Percentiles rank a stretch among this genome's conserved stretches.
Conservation (phyloP, 2,888 invertebrate genomes). For the Yponomeuta sedellus region DNA sequence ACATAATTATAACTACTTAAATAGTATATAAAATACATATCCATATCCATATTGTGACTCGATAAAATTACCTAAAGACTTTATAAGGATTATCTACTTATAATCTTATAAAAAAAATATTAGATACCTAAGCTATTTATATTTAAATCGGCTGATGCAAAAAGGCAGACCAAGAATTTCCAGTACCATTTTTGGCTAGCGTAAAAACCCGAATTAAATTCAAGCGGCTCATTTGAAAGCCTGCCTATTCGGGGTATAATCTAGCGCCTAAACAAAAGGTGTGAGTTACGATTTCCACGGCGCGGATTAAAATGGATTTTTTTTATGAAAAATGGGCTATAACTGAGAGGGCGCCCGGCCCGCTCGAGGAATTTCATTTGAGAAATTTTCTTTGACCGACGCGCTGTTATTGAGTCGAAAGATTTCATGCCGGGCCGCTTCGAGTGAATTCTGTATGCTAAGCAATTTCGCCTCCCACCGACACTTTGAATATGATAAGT, state of each 20-base stretch:
- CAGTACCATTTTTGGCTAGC: not conserved
- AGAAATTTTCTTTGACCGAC: constrained; percentile 49
- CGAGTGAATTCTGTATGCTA: constrained; percentile 1
- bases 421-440: constrained; percentile 13
- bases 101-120: no score
- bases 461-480: not conserved
- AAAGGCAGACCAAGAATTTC: not conserved
- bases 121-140: no score
- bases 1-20: no score
- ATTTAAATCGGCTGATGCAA: not conserved
- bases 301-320: constrained; percentile 55
- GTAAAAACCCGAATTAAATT: not conserved
- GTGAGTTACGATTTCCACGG: constrained; percentile 46
- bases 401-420: constrained; percentile 39
- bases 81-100: no score
- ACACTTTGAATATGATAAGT: not conserved
- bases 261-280: constrained; percentile 57
- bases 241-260: constrained; percentile 42
- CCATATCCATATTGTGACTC: no score
- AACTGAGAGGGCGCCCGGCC: constrained; percentile 43
- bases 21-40: no score
- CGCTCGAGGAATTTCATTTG: constrained; percentile 53
- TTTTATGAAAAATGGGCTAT: constrained; percentile 57
- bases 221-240: constrained; percentile 21
- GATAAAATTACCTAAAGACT: no score